Conservation (phyloP, 2,888 invertebrate species). For the Scrobipalpa atriplicella region DNA sequence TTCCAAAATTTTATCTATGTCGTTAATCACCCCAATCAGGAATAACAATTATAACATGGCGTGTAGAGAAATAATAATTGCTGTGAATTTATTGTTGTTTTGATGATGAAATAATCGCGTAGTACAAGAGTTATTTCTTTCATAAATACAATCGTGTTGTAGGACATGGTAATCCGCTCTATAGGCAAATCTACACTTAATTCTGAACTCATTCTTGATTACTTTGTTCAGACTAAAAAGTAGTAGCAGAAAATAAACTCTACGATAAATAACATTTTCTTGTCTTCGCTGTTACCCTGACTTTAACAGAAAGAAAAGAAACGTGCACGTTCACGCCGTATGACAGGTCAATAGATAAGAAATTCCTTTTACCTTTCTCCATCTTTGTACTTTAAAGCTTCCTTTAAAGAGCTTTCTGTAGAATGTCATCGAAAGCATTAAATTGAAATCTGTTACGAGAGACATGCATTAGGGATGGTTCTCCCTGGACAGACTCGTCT, state of each 20-base stretch:
- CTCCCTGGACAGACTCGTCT: constrained; percentile 14
- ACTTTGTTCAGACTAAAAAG: too few relatives aligned
- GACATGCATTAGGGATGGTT: constrained; percentile 13
- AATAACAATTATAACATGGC: neutral
- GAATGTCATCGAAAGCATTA: constrained; percentile 3
- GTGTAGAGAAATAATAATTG: constrained; percentile 7
- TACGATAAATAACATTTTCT: neutral
- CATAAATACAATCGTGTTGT: neutral
- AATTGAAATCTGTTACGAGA: constrained; percentile 20
- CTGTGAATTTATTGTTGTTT: constrained; percentile 17
- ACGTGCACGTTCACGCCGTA: constrained; percentile 30
- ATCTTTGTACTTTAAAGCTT: neutral
- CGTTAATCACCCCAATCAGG: constrained; percentile 12
- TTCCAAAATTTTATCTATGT: constrained; percentile 12
- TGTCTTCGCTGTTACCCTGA: neutral
- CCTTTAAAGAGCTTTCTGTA: neutral
- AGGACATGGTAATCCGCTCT: neutral
- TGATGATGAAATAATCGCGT: neutral
- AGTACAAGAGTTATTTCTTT: neutral
- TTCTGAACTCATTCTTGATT: too few relatives aligned
- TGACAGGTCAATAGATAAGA: constrained; percentile 31
- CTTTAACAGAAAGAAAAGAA: constrained; percentile 29
- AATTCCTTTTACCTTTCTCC: constrained; percentile 18
- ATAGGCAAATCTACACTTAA: neutral
- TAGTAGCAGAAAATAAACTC: too few relatives aligned